Evolutionary conservation across 1,140 invertebrate species (phyloP), one percentile per base, ranked within the genome.

Genomic region (Chrysopa pallens): DNA sequence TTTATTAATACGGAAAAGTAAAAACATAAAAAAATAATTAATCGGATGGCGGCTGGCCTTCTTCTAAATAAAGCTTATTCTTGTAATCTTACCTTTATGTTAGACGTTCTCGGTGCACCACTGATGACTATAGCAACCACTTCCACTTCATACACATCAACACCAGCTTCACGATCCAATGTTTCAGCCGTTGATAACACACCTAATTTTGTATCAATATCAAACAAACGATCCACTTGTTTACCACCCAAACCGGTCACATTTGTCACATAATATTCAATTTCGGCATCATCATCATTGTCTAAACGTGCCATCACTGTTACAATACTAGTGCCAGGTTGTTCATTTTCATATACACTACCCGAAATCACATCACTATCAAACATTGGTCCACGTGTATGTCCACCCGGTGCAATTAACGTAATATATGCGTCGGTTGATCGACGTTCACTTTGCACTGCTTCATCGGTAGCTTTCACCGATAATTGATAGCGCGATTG

Each of bases 251-350:
- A 23, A 55, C 74, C 73, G 33, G 89, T 90, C 55, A 89, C 80
- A 63, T 90, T 93, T 42, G 87, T 84, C 55, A 94, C 81, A 63
- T 88, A 94, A 67, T 91, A 94, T 56, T 91, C 86, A 52, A 93
- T 69, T 45, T 79, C 78, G 36, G 65, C 64, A 50, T 64, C 63
- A 6, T 63, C 61, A 38, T 49, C 50, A 38, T 43, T 54, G 44
- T 45, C 54, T 50, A 69, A 66, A 29, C 72, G 68, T 43, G 84
- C 87, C 27, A 66, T 73, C 42, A 95, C 74, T 45, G 78, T 82
- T 46, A 87, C 59, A 39, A 94, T 79, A 52, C 75, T 82, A 0
- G 82, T 87, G 11, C 87, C 89, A 8, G 77, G 69, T 0, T 82
- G 77, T 55, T 89, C 83, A 58, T 94, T 94, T 61, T 96, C 92